phyloP scores from a whole-genome alignment of 2,113 vertebrate genomes.

The Cinclus mexicanus region DNA sequence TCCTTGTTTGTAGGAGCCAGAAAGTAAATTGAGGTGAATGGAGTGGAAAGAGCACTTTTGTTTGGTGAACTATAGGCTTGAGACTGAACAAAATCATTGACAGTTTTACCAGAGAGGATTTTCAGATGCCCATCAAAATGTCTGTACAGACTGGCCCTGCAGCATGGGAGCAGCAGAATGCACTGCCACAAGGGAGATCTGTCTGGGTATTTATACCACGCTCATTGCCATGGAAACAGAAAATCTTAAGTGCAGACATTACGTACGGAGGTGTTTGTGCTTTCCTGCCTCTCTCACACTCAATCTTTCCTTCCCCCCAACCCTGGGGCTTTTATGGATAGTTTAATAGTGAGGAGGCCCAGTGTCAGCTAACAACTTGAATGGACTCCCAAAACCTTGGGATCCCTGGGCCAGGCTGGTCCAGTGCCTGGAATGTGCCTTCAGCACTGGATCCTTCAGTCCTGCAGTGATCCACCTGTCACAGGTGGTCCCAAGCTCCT shows the following conservation, averaged over 20 bases:
- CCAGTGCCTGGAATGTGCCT: not conserved
- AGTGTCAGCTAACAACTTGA: not conserved
- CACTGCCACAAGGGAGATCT: slow-evolving; percentile 40
- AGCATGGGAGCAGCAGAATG: slow-evolving; percentile 25
- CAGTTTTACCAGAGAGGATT: not conserved
- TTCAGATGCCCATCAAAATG: slow-evolving; percentile 13
- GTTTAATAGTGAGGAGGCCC: not conserved
- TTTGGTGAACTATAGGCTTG: not conserved
- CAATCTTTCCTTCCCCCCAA: not conserved
- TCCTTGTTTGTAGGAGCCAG: not conserved
- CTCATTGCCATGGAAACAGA: slow-evolving; percentile 55
- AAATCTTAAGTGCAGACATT: slow-evolving; percentile 47
- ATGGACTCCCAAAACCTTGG: not conserved
- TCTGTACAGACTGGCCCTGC: slow-evolving; percentile 9
- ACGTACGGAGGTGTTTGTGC: slow-evolving; percentile 19
- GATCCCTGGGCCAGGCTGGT: not conserved
- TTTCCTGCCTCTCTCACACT: not conserved
- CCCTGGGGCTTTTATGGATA: not conserved
- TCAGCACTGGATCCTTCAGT: not conserved
- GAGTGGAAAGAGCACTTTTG: not conserved
- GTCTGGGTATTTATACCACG: slow-evolving; percentile 48
- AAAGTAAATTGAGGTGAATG: not conserved
- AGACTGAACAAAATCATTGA: not conserved
- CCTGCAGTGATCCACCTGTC: not conserved
- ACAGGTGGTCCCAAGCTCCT: not conserved